These are phyloP conservation scores for Trachelus stipa DNA, from an alignment of 2,888 invertebrate genomes.

Conservation along the genomic window DNA sequence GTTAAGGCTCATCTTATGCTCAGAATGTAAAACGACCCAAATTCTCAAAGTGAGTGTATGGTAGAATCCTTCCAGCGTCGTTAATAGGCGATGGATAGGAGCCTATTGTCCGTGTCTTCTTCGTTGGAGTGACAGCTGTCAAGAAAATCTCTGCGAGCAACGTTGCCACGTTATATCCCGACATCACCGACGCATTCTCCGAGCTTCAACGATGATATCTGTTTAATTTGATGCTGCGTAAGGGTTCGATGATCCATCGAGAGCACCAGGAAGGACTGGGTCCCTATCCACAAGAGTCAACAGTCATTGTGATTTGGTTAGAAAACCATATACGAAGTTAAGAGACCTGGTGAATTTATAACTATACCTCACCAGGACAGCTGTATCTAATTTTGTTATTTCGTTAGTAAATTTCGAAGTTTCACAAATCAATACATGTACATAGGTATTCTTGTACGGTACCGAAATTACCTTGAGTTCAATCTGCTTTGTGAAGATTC, in stretches of 20 bases:
- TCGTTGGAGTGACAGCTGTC: conserved; percentile 7
- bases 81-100: conserved; percentile 35
- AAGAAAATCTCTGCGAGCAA: not conserved
- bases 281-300: not conserved
- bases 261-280: not conserved
- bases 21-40: not conserved
- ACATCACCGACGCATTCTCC: not conserved
- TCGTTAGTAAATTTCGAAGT: not conserved
- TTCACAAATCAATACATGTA: not conserved
- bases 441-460: not conserved
- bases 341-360: not conserved
- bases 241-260: not conserved
- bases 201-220: not conserved
- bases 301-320: not conserved
- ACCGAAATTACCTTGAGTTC: not conserved
- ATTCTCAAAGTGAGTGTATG: not conserved
- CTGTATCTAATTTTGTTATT: not conserved
- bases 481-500: not conserved
- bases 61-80: conserved; percentile 18
- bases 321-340: not conserved
- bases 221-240: not conserved
- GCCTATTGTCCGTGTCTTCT: conserved; percentile 11
- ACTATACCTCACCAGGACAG: not conserved
- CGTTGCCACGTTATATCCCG: not conserved
- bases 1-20: conserved; percentile 1